Evolutionary conservation across 1,140 invertebrate genomes (phyloP), one percentile per base, ranked within the genome.

Genomic region (Anoplophora glabripennis): DNA sequence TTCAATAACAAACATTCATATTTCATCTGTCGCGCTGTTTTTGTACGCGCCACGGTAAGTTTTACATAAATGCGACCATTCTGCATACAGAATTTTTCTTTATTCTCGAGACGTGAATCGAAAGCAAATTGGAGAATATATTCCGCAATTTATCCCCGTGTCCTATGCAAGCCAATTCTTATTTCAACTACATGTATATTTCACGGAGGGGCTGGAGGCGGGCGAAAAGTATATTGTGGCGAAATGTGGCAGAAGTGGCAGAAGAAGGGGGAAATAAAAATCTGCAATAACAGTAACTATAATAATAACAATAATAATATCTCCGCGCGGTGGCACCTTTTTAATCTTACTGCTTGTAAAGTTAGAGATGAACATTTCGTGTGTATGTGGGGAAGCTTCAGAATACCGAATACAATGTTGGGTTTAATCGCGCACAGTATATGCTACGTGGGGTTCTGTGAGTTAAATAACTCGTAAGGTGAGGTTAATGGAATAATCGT

Each of bases 241-340:
- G 35, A 52, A 33, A 52, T 52, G 40, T 17, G 49, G 9, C 36
- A 10, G 11, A 15, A n/a, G 36, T 11, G 9, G 34, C 12, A 14
- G 9, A 17, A 37, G 14, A 38, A 37, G 40, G 21, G 49, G 21
- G 21, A 28, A 41, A 52, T 38, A 21, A 21, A 52, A 38, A 38
- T 52, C 17, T 9, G 36, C 40, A 12, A 7, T 40, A 38, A 38
- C 49, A 52, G 36, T 52, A 40, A 40, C 49, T 14, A 52, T 52
- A 40, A 40, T 52, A 52, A 52, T 52, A 52, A 52, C 49, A 38
- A 38, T 52, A 40, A 52, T 52, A 35, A 52, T 52, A 52, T 52
- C 21, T 52, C 17, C 17, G 11, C 44, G 17, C 10, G 14, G 14
- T 28, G 7, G 7, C 17, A 21, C 17, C 17, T 46, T 11, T 46